Conservation (phyloP, 2,888 invertebrate species). For the Cephus nigrinus region DNA sequence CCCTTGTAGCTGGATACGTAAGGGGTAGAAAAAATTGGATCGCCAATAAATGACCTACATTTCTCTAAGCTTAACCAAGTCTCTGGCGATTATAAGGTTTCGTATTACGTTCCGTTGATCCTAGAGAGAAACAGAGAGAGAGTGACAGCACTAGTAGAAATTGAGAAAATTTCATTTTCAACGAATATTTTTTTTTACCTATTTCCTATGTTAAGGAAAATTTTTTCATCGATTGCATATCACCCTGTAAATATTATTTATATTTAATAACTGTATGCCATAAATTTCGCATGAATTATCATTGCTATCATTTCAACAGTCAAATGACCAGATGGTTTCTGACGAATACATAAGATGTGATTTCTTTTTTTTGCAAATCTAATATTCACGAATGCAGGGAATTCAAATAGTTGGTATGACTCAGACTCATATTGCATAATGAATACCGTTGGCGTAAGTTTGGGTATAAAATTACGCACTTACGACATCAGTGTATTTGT, state of each 20-base stretch:
- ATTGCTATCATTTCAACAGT: neutral
- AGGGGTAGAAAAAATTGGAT: slow-evolving; percentile 1
- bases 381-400: slow-evolving; percentile 10
- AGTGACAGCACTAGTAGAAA: no score
- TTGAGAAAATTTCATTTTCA: neutral
- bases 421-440: slow-evolving; percentile 31
- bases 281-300: neutral
- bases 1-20: neutral
- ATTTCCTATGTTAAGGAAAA: neutral
- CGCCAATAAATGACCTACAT: neutral
- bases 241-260: neutral
- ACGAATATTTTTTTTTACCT: neutral
- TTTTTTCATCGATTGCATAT: neutral
- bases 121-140: neutral
- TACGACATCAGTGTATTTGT: slow-evolving; percentile 5
- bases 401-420: slow-evolving; percentile 24
- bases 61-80: neutral
- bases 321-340: neutral
- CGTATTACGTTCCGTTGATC: neutral
- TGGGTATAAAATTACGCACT: slow-evolving; percentile 29
- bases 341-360: neutral
- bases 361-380: slow-evolving; percentile 10
- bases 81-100: neutral
- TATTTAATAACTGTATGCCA: neutral
- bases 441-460: slow-evolving; percentile 22